phyloP scores from a whole-genome alignment of 1,140 invertebrate genomes.

The Cydia strobilella region DNA sequence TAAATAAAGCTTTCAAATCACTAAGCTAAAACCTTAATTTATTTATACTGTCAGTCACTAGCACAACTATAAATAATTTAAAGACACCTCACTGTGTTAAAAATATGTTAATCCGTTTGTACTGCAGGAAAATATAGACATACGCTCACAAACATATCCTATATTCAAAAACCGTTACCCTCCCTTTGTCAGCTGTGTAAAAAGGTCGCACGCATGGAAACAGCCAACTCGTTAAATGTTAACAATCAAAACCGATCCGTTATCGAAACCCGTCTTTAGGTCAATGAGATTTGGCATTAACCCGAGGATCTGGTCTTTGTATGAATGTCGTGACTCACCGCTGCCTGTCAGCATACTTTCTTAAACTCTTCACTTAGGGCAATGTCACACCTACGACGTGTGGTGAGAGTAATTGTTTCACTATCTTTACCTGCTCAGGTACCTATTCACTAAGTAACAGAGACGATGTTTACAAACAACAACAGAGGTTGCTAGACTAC shows the following conservation, averaged over 20 bases:
- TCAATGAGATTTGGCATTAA: constrained; percentile 23
- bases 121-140: neutral
- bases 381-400: neutral
- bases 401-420: neutral
- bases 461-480: neutral
- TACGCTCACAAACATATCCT: neutral
- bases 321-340: constrained; percentile 11
- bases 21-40: too few species aligned
- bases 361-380: constrained; percentile 17
- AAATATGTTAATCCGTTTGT: too few species aligned
- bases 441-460: neutral
- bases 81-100: too few species aligned
- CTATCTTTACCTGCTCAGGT: neutral
- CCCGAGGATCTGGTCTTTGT: constrained; percentile 1
- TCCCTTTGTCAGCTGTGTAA: neutral
- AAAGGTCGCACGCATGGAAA: neutral
- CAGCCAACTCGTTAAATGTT: neutral
- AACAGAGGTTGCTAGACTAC: neutral
- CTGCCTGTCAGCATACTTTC: constrained; percentile 3
- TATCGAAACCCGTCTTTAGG: constrained; percentile 23
- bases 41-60: too few species aligned
- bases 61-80: too few species aligned
- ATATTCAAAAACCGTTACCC: neutral
- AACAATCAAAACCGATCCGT: constrained; percentile 17
- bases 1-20: too few species aligned